phyloP scores from a whole-genome alignment of 2,113 vertebrate genomes.

The Peucedramus taeniatus region DNA sequence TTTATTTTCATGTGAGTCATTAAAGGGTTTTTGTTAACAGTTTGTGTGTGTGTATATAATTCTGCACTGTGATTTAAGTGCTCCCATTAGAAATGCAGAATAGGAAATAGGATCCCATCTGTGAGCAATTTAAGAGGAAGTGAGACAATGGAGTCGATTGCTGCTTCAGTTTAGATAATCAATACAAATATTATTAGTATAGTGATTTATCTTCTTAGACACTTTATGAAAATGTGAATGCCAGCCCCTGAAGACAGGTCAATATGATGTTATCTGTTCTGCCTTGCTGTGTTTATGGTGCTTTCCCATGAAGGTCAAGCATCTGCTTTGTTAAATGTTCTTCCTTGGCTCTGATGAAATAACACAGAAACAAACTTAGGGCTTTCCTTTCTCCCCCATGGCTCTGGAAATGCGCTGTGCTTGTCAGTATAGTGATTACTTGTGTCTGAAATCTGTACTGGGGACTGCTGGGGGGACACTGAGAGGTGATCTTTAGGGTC shows the following conservation, averaged over 20 bases:
- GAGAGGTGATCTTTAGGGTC: background rate
- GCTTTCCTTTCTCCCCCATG: background rate
- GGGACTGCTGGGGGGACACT: background rate
- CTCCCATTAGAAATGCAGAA: conserved; percentile 72
- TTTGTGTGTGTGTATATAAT: conserved; percentile 22
- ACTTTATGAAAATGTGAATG: conserved; percentile 47
- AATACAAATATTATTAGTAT: conserved; percentile 80
- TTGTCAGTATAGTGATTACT: background rate
- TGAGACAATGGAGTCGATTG: conserved; percentile 73
- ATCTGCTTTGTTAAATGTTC: conserved; percentile 27
- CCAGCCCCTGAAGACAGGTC: conserved; percentile 37
- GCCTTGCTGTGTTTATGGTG: background rate
- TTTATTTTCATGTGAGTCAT: conserved; percentile 29
- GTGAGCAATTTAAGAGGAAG: conserved; percentile 74
- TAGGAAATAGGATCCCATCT: conserved; percentile 75
- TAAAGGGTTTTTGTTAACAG: conserved; percentile 40
- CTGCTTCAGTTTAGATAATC: conserved; percentile 76
- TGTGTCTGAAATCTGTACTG: background rate
- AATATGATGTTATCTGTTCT: conserved; percentile 35
- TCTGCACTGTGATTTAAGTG: conserved; percentile 53
- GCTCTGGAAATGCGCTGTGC: accelerated
- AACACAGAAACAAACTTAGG: background rate
- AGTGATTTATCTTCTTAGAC: conserved; percentile 71
- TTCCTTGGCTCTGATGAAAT: background rate
- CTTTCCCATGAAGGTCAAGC: background rate